Percentiles rank a stretch among this genome's conserved stretches.
Evolutionary conservation across 2,797 vertebrate species (phyloP).

Genomic region (Pangasius macronema): DNA sequence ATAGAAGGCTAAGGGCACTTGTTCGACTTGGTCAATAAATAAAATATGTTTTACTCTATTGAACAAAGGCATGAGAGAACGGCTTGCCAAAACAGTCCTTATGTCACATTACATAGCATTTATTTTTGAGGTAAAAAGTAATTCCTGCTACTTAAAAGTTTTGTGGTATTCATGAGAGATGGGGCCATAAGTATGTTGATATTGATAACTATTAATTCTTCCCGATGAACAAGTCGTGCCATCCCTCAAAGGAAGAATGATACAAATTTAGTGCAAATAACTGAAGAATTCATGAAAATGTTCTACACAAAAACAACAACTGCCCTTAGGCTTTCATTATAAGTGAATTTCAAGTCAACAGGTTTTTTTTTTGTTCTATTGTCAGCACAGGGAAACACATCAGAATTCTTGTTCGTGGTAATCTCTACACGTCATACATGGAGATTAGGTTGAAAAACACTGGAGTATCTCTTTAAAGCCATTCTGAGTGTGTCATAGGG

Average conservation of each 20-base stretch:
- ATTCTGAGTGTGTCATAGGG: constrained; percentile 32
- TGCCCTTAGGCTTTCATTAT: constrained; percentile 6
- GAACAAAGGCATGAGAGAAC: not conserved
- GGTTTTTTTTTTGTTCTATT: not conserved
- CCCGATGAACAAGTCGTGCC: not conserved
- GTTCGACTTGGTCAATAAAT: not conserved
- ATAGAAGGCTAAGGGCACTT: not conserved
- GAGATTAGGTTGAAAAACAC: constrained; percentile 5
- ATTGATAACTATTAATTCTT: not conserved
- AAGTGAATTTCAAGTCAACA: constrained; percentile 15
- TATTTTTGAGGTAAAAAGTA: too few relatives aligned
- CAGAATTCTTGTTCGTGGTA: not conserved
- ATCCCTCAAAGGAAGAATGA: not conserved
- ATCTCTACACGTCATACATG: not conserved
- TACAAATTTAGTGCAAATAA: not conserved
- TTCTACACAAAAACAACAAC: not conserved
- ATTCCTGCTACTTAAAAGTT: not conserved
- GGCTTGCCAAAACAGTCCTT: not conserved
- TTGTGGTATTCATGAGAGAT: not conserved
- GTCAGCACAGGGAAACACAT: not conserved
- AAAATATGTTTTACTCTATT: not conserved
- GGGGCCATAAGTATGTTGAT: not conserved
- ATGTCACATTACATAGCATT: not conserved
- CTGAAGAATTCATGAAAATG: constrained; percentile 14
- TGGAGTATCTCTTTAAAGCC: constrained; percentile 23